Base-by-base conservation (phyloP, 2,888 invertebrate species). In the Eilema sororculum region DNA sequence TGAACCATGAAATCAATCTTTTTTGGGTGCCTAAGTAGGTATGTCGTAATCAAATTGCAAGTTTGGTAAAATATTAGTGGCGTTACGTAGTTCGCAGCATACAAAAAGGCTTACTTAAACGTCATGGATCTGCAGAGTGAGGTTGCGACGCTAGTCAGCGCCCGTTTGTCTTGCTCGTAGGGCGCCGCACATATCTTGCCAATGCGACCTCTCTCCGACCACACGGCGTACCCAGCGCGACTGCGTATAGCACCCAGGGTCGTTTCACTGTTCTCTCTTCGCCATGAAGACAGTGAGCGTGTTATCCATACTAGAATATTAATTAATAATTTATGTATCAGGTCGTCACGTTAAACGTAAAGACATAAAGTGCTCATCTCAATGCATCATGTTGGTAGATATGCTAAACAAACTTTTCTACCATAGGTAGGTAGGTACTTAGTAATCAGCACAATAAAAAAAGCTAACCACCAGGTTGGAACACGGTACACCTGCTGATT, bases 101-200 rank as follows among this genome's bases (percentile, higher is more conserved):
- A 30, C 4, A 22, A 65, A 56, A 30, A 33, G 69, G 59, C 83
- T 81, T 93, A 98, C 98, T 96, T 96, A 90, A 97, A 98, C 24
- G 97, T 97, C 58, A 98, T 92, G 1, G 97, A 96, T 82, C 96
- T 97, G 90, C 98, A 98, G 4, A 98, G 94, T 0, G 98, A 98
- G 37, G 96, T 96, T 2, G 98, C 98, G 5, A 98, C 97, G 20
- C 97, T 97, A 81, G 96, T 96, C 3, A 97, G 93, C 30, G 96
- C 96, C 46, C 90, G 91, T 75, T 95, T 95, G 87, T 96, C 96
- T 28, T 93, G 94, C 84, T 98, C 97, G 73, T 98, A 93, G 65
- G 97, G 98, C 84, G 97, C 97, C 0, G 97, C 97, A 87, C 98
- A 98, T 56, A 98, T 92, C 92, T 98, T 98, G 66, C 98, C 98